Conservation (phyloP, 1,140 invertebrate genomes). For the Anastatus disparis region DNA sequence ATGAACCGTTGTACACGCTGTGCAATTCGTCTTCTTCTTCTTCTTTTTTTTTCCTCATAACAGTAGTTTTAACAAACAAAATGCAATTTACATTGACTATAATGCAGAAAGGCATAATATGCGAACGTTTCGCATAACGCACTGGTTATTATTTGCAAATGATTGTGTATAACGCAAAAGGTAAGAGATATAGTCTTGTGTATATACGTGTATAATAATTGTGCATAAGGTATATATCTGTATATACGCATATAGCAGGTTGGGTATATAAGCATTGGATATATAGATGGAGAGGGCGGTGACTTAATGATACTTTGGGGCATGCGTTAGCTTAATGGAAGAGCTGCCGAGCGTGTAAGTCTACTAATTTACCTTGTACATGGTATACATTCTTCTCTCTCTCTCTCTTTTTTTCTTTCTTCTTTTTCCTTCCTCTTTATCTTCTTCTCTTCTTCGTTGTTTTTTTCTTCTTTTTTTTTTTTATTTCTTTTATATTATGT, state of each 20-base stretch:
- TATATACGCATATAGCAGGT: conserved; percentile 16
- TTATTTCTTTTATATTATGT: too few relatives aligned
- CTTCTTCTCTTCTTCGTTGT: too few relatives aligned
- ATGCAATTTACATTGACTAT: conserved; percentile 3
- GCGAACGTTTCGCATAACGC: conserved; percentile 1
- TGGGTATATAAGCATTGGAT: conserved; percentile 15
- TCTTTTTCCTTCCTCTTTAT: too few relatives aligned
- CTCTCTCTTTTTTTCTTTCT: too few relatives aligned
- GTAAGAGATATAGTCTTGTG: neutral
- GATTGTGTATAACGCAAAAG: conserved; percentile 34
- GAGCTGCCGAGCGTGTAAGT: conserved; percentile 36
- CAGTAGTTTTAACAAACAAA: neutral
- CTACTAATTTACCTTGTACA: conserved; percentile 34
- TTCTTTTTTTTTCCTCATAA: too few relatives aligned
- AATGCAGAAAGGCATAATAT: too few relatives aligned
- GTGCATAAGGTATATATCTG: neutral
- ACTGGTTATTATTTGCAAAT: conserved; percentile 13
- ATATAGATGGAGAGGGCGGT: conserved; percentile 30
- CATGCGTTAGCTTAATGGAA: conserved; percentile 35
- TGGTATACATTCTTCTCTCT: conserved; percentile 25
- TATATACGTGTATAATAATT: neutral
- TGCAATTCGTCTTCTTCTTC: too few relatives aligned
- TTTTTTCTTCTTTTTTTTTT: too few relatives aligned
- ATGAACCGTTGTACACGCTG: too few relatives aligned
- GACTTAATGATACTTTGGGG: conserved; percentile 39